Evolutionary conservation across 2,888 invertebrate species (phyloP).

Genomic region (Meta bourneti): DNA sequence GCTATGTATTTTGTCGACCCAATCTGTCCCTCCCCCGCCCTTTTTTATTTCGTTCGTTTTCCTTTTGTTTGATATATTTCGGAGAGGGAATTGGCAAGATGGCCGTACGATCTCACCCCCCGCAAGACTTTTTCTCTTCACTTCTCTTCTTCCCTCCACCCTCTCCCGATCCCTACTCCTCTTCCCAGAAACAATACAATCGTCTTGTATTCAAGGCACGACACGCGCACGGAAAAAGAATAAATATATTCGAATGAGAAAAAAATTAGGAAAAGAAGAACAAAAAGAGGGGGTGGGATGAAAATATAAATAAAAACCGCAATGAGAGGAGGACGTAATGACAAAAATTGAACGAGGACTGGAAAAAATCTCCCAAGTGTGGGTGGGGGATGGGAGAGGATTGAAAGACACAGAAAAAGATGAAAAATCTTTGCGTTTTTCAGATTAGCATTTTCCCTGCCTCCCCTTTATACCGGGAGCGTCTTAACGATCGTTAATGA

Average conservation of each 20-base stretch:
- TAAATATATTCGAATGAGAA: constrained; percentile 21
- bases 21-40: constrained; percentile 18
- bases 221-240: constrained; percentile 26
- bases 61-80: constrained; percentile 68
- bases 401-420: constrained; percentile 70
- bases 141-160: background rate
- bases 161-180: background rate
- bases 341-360: constrained; percentile 47
- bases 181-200: constrained; percentile 67
- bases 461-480: constrained; percentile 41
- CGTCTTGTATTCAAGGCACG: constrained; percentile 72
- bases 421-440: constrained; percentile 74
- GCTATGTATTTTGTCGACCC: constrained; percentile 70
- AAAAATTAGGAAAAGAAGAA: background rate
- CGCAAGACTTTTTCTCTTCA: background rate
- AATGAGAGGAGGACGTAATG: constrained; percentile 57
- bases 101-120: constrained; percentile 24
- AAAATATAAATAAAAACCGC: constrained; percentile 57
- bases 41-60: constrained; percentile 29
- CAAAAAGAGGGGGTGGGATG: constrained; percentile 7
- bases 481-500: constrained; percentile 76
- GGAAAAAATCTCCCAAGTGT: constrained; percentile 42
- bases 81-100: constrained; percentile 69
- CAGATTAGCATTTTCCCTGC: constrained; percentile 75
- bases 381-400: constrained; percentile 45